Evolutionary conservation across 2,888 invertebrate species (phyloP), one percentile per base, ranked within the genome.

Genomic region (Pterostichus madidus): DNA sequence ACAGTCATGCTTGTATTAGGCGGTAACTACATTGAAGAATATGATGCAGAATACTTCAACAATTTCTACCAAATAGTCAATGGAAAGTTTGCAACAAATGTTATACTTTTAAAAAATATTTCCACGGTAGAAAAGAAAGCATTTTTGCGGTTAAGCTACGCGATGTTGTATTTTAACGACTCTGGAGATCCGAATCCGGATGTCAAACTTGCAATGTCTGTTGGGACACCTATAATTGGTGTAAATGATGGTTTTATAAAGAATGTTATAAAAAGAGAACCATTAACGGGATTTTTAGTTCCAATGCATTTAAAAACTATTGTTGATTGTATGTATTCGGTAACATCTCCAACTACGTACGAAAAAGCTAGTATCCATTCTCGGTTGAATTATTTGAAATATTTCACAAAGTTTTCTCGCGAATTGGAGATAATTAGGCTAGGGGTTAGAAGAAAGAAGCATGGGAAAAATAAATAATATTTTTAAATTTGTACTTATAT

Each of bases 91-190:
- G 3, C 39, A 17, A 7, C 8, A 15, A 39, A 39, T 10, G 17
- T 71, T 2, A 17, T 71, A 8, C 15, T 71, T 17, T 8, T 71
- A 44, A 13, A 17, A 39, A 39, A 44, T 44, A 8, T 71, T 39
- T 39, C 68, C 8, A 8, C 11, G 7, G 68, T 15, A 71, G 68
- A 71, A 32, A 75, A 75, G 31, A 75, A 52, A 75, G 75, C 52
- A 49, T 31, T 75, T 24, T 32, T 75, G 2, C 75, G 75, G 6
- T 11, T 75, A 13, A 75, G 75, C 15, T 75, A 31, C 31, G 75
- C 52, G 3, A 8, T 75, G 49, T 11, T 75, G 1, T 75, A 49
- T 15, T 24, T 75, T 2, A 49, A 75, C 52, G 75, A 31, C n/a
- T 32, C 13, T 49, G 49, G 31, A 8, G 46, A 49, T 17, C 31